Base-by-base conservation (phyloP, 2,888 invertebrate species). In the Unio pictorum region DNA sequence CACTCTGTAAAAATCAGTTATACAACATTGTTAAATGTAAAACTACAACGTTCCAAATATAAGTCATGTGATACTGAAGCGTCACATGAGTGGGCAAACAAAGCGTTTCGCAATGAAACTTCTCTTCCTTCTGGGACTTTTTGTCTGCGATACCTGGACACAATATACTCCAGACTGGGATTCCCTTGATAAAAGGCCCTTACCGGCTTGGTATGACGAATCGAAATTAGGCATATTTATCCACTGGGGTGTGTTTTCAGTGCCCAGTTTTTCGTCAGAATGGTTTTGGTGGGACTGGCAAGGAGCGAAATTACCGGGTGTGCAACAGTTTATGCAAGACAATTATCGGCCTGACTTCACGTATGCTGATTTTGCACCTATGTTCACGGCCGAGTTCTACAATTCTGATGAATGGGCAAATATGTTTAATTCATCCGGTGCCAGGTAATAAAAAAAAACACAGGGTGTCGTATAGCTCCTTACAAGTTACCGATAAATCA, bases 271-370 rank as follows among this genome's bases (percentile, higher is more conserved):
- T 75, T 71, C 73, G 15, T 79, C 80, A 18, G 97, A 96, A 91
- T 98, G 97, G 98, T 97, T 97, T 90, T 97, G 97, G 97, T 91
- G 90, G 26, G 91, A 94, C 82, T 97, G 96, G 96, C 91, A 93
- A 67, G 84, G 79, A 8, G 70, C 75, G 76, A 67, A 75, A 0
- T 68, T 74, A 7, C 76, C 81, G 7, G 84, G 78, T n/a, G 78
- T 85, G 64, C 79, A 84, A 4, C 75, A 83, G 18, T 98, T 94
- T 87, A 96, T 98, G 95, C 89, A 93, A 55, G 91, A 93, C 60
- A 95, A 95, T 86, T 98, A 95, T 89, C 94, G 93, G 66, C 95
- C 96, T 3, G 93, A 92, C 65, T 96, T 96, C 85, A 94, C 95
- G 0, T 98, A 98, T 90, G 96, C 96, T 86, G 96, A 98, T 70